phyloP scores from a whole-genome alignment of 2,113 vertebrate species.

The Condylura cristata region DNA sequence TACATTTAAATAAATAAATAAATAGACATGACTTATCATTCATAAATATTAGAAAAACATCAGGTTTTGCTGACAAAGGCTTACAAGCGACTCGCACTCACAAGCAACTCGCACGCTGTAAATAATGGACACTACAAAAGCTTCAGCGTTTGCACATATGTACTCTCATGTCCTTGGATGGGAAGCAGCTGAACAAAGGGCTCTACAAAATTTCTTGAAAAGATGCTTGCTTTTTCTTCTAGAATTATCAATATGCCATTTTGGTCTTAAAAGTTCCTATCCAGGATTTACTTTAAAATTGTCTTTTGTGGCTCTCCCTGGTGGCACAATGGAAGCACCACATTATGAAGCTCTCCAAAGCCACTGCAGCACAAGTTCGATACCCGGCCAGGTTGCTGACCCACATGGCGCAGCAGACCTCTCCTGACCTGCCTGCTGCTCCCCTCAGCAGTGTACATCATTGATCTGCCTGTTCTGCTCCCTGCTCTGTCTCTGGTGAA shows the following conservation, averaged over 20 bases:
- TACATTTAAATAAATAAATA: too few relatives aligned
- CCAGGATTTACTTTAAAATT: neutral
- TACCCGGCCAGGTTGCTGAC: too few relatives aligned
- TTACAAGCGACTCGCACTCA: neutral
- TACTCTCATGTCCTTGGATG: neutral
- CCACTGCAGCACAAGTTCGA: too few relatives aligned
- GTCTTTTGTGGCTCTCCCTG: too few relatives aligned
- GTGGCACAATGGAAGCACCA: too few relatives aligned
- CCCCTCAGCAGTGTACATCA: too few relatives aligned
- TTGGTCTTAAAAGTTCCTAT: slow-evolving; percentile 29
- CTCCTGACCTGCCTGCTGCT: too few relatives aligned
- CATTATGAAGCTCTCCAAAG: too few relatives aligned
- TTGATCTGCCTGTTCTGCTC: too few relatives aligned
- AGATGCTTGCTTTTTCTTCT: neutral
- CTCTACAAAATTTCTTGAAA: neutral
- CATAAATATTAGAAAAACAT: slow-evolving; percentile 27
- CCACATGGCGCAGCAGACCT: too few relatives aligned
- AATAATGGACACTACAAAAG: neutral
- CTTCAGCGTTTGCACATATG: neutral
- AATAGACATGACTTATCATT: neutral
- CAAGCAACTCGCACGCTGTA: too few relatives aligned
- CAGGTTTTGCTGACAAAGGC: neutral
- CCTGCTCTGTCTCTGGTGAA: too few relatives aligned
- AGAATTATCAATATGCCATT: neutral
- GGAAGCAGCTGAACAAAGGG: neutral